These are phyloP conservation scores for Steatocranus sp. DNA, from an alignment of 2,797 vertebrate genomes.

Conservation along the genomic window DNA sequence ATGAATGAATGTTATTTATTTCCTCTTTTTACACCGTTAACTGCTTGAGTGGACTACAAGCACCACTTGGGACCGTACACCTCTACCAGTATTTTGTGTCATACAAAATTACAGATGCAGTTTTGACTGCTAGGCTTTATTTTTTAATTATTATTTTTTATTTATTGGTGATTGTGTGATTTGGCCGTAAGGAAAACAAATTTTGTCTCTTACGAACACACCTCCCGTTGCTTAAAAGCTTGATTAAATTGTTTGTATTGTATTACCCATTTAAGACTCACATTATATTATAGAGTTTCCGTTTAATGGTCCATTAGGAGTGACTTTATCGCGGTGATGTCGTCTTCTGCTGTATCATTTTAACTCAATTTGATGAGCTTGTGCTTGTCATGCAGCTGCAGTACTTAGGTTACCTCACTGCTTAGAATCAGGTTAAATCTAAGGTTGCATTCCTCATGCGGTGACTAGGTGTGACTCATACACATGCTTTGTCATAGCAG, in stretches of 20 bases:
- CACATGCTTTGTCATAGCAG: constrained; percentile 2
- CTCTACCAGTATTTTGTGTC: background rate
- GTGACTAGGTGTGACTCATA: constrained; percentile 37
- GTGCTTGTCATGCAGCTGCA: background rate
- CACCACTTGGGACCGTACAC: background rate
- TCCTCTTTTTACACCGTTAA: background rate
- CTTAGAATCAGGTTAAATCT: constrained; percentile 4
- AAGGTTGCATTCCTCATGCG: background rate
- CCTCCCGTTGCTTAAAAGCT: background rate
- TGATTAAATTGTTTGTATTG: no score
- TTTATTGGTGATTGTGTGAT: background rate
- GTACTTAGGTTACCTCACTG: constrained; percentile 19
- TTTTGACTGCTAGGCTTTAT: background rate
- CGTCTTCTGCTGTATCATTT: background rate
- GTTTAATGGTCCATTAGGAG: background rate
- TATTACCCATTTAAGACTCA: background rate
- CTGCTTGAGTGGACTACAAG: background rate
- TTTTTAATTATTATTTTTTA: fast-evolving
- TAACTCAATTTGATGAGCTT: constrained; percentile 2
- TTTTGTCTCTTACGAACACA: background rate
- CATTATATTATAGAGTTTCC: background rate
- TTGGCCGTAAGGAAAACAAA: fast-evolving
- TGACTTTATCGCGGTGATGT: background rate
- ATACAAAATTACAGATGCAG: background rate
- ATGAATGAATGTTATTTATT: background rate